Conservation (phyloP, 2,888 invertebrate genomes). For the Ichneumoninae sp. region DNA sequence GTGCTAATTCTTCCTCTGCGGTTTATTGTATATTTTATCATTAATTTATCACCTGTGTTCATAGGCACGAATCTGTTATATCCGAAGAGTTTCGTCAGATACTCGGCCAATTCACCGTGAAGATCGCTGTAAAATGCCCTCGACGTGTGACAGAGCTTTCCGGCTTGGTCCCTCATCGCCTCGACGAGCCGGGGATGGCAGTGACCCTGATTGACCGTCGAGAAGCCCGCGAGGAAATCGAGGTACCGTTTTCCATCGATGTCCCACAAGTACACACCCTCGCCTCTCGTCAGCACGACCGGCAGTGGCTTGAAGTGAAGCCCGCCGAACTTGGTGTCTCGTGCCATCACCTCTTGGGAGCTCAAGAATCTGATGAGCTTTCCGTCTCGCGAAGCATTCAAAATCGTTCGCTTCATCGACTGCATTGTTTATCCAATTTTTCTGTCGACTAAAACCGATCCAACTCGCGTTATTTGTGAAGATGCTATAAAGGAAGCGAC, state of each 20-base stretch:
- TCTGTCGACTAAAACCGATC: not conserved
- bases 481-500: not conserved
- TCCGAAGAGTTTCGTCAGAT: conserved; percentile 89
- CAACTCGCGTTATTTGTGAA: not conserved
- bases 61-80: conserved; percentile 93
- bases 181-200: conserved; percentile 90
- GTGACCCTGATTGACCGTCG: conserved; percentile 93
- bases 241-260: conserved; percentile 91
- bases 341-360: conserved; percentile 83
- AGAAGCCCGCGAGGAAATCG: conserved; percentile 93
- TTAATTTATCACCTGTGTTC: conserved; percentile 88
- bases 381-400: conserved; percentile 43
- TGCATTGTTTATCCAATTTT: conserved; percentile 69
- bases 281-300: conserved; percentile 88
- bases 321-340: conserved; percentile 88
- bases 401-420: conserved; percentile 65
- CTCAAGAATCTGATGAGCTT: conserved; percentile 70
- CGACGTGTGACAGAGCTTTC: conserved; percentile 89
- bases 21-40: not conserved
- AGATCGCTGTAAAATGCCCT: conserved; percentile 91
- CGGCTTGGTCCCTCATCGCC: conserved; percentile 87
- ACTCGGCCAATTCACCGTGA: conserved; percentile 91
- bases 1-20: conserved; percentile 9
- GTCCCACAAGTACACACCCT: conserved; percentile 92
- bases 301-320: conserved; percentile 91